These are phyloP conservation scores for Rhyzopertha dominica DNA, from an alignment of 1,140 invertebrate genomes.

Conservation along the genomic window DNA sequence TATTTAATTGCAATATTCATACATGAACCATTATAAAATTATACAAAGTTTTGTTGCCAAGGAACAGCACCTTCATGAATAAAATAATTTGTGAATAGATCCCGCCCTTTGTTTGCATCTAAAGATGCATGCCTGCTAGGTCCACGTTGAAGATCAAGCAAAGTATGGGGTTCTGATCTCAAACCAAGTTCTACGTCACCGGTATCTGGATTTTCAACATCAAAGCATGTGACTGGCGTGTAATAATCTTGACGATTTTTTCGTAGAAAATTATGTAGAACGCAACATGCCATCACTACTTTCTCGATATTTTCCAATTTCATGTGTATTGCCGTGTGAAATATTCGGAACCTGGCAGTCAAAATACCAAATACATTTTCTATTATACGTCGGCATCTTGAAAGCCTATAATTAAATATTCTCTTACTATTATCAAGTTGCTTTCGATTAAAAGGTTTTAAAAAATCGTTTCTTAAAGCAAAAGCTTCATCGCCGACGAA, in stretches of 20 bases:
- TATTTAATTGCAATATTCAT: too few relatives aligned
- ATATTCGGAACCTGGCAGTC: slow-evolving; percentile 13
- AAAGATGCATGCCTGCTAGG: too few relatives aligned
- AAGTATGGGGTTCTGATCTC: too few relatives aligned
- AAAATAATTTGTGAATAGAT: too few relatives aligned
- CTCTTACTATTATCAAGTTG: slow-evolving; percentile 23
- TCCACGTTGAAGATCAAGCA: too few relatives aligned
- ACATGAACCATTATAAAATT: too few relatives aligned
- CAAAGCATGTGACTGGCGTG: too few relatives aligned
- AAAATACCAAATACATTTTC: slow-evolving; percentile 21
- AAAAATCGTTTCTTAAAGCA: slow-evolving; percentile 36
- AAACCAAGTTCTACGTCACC: too few relatives aligned
- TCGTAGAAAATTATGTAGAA: slow-evolving; percentile 20
- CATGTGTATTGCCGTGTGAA: slow-evolving; percentile 18
- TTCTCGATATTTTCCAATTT: slow-evolving; percentile 15
- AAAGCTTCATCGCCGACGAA: slow-evolving; percentile 38
- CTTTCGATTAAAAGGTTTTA: slow-evolving; percentile 43
- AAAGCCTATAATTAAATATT: slow-evolving; percentile 21
- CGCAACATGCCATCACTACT: slow-evolving; percentile 15
- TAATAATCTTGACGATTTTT: slow-evolving; percentile 3
- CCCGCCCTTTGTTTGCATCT: too few relatives aligned
- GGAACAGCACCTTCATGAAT: too few relatives aligned
- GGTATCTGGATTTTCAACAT: too few relatives aligned
- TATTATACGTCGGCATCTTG: slow-evolving; percentile 11
- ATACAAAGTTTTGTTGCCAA: too few relatives aligned